Evolutionary conservation across 1,140 invertebrate species (phyloP).

Genomic region (Antheraea mylitta): DNA sequence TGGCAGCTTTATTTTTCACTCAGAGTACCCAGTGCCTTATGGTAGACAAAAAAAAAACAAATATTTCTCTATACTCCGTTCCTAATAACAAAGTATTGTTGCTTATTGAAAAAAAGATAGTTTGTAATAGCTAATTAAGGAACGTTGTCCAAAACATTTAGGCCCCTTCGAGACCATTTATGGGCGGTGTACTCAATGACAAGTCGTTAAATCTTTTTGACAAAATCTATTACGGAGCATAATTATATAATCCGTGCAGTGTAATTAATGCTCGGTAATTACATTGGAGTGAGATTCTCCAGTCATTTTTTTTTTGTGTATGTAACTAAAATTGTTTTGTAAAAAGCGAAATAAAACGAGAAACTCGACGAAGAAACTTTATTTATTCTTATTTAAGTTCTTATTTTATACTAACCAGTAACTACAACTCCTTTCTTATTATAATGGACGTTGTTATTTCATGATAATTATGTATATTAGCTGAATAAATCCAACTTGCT

Average conservation of each 20-base stretch:
- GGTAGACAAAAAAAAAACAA: conserved; percentile 6
- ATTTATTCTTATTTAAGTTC: too few species aligned
- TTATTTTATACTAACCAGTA: too few species aligned
- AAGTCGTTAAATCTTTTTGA: conserved; percentile 47
- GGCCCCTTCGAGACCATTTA: conserved; percentile 21
- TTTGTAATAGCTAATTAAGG: conserved; percentile 35
- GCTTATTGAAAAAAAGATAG: conserved; percentile 52
- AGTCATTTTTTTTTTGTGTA: background rate
- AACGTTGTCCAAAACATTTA: conserved; percentile 33
- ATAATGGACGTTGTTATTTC: too few species aligned
- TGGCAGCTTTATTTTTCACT: too few species aligned
- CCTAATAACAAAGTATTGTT: conserved; percentile 54
- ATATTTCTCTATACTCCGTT: conserved; percentile 24
- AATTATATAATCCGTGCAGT: conserved; percentile 15
- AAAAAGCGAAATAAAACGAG: background rate
- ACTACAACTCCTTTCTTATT: too few species aligned
- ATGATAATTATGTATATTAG: too few species aligned
- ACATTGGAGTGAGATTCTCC: conserved; percentile 1
- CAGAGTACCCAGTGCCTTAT: conserved; percentile 30
- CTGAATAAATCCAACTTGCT: too few species aligned
- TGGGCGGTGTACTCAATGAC: conserved; percentile 45
- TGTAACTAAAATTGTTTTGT: background rate
- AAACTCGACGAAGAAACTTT: too few species aligned
- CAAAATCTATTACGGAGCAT: conserved; percentile 36
- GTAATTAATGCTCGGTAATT: conserved; percentile 15